Percentiles rank a stretch among this genome's conserved stretches.
Conservation (phyloP, 2,888 invertebrate genomes). For the Melanostoma scalare region DNA sequence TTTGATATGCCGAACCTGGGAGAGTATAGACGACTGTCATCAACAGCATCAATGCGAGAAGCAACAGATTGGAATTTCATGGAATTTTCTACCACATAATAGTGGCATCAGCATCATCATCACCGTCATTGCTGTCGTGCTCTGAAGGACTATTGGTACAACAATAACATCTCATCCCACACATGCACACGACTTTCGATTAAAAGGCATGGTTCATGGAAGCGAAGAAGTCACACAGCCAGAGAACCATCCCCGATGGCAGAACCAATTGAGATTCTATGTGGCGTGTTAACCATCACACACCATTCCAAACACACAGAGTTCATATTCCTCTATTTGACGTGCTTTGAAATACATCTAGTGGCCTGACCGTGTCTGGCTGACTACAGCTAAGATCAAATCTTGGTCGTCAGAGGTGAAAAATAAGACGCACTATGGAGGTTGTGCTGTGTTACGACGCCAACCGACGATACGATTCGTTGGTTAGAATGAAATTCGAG, state of each 20-base stretch:
- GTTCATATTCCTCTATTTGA: slow-evolving; percentile 38
- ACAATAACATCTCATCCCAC: slow-evolving; percentile 29
- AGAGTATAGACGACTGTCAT: slow-evolving; percentile 14
- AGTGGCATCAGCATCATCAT: slow-evolving; percentile 56
- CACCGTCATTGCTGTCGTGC: slow-evolving; percentile 39
- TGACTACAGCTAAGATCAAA: slow-evolving; percentile 53
- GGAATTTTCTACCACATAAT: slow-evolving; percentile 53
- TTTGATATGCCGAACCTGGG: slow-evolving; percentile 46
- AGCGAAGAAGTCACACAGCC: slow-evolving; percentile 15
- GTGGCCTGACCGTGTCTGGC: slow-evolving; percentile 14
- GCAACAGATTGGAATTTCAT: slow-evolving; percentile 69
- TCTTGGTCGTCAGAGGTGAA: slow-evolving; percentile 36
- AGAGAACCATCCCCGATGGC: slow-evolving; percentile 6
- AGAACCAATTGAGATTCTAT: slow-evolving; percentile 52
- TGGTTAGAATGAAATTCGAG: slow-evolving; percentile 48
- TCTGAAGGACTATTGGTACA: slow-evolving; percentile 37
- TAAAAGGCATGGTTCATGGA: not conserved
- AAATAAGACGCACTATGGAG: slow-evolving; percentile 56
- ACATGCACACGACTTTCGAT: slow-evolving; percentile 13
- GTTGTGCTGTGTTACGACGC: slow-evolving; percentile 6
- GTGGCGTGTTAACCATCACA: slow-evolving; percentile 34
- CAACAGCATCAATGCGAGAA: slow-evolving; percentile 10
- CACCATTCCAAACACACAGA: slow-evolving; percentile 18
- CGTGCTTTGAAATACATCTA: slow-evolving; percentile 39
- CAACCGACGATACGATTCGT: slow-evolving; percentile 29